These are phyloP conservation scores for Paradisaea rubra DNA, from an alignment of 2,113 vertebrate genomes.

Conservation along the genomic window DNA sequence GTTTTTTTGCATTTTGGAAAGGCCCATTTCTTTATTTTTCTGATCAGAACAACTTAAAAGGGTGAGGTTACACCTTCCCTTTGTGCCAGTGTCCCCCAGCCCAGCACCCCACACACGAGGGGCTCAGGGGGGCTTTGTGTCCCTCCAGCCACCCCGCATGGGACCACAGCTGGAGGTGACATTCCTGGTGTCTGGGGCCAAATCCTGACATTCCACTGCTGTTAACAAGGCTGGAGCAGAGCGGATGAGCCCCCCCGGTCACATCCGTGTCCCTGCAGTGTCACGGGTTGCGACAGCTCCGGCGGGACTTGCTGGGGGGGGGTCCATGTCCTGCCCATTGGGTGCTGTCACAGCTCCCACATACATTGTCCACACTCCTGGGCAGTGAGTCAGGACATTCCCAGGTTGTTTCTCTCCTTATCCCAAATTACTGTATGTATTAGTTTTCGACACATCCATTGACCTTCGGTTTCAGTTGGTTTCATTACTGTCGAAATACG, in stretches of 20 bases:
- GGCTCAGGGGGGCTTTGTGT: neutral
- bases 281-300: neutral
- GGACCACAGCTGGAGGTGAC: neutral
- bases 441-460: neutral
- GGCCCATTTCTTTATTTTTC: neutral
- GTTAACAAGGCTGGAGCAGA: neutral
- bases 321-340: neutral
- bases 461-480: neutral
- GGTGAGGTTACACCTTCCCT: neutral
- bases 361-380: neutral
- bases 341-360: neutral
- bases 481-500: neutral
- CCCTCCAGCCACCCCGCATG: rapidly evolving
- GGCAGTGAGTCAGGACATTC: constrained; percentile 14
- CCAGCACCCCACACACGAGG: rapidly evolving
- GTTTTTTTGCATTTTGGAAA: neutral
- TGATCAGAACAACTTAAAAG: neutral
- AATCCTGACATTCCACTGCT: neutral
- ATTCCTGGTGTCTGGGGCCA: neutral
- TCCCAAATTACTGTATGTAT: neutral
- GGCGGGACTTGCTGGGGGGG: neutral
- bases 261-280: neutral
- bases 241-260: neutral
- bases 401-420: neutral
- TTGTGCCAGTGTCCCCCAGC: rapidly evolving